phyloP scores from a whole-genome alignment of 2,797 vertebrate species.

The Acanthopagrus latus region DNA sequence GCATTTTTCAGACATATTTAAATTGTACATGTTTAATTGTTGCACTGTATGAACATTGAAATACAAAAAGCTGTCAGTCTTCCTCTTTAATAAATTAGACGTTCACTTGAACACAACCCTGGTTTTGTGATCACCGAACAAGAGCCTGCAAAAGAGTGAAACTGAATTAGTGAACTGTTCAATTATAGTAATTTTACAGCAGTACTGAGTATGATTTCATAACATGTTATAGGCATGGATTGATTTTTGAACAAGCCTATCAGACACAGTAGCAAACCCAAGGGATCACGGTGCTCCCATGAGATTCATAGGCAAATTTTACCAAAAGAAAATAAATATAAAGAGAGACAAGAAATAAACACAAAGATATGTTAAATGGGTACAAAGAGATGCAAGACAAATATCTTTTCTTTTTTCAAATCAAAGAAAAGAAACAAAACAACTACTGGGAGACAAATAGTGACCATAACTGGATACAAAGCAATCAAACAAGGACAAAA shows the following conservation, averaged over 20 bases:
- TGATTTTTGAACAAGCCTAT: neutral
- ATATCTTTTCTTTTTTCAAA: too few species aligned
- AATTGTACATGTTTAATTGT: constrained; percentile 1
- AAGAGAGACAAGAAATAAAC: neutral
- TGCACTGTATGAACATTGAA: neutral
- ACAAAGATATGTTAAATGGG: neutral
- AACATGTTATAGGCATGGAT: neutral
- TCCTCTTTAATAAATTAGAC: constrained; percentile 8
- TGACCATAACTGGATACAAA: neutral
- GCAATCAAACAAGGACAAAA: neutral
- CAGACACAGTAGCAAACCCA: neutral
- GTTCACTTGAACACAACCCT: constrained; percentile 77
- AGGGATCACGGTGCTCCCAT: neutral
- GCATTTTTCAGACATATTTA: neutral
- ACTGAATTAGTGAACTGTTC: neutral
- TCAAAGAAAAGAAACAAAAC: neutral
- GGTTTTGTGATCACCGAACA: constrained; percentile 81
- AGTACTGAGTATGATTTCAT: neutral
- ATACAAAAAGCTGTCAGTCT: neutral
- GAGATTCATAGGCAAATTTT: neutral
- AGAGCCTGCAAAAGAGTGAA: constrained; percentile 66
- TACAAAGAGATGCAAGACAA: neutral
- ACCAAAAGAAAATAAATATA: too few species aligned
- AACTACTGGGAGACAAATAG: neutral
- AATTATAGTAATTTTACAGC: neutral